A percentile compares a stretch with the other conserved stretches of the same genome.
These are phyloP conservation scores for Hylaeus anthracinus DNA, from an alignment of 1,140 invertebrate species.

Conservation along the genomic window DNA sequence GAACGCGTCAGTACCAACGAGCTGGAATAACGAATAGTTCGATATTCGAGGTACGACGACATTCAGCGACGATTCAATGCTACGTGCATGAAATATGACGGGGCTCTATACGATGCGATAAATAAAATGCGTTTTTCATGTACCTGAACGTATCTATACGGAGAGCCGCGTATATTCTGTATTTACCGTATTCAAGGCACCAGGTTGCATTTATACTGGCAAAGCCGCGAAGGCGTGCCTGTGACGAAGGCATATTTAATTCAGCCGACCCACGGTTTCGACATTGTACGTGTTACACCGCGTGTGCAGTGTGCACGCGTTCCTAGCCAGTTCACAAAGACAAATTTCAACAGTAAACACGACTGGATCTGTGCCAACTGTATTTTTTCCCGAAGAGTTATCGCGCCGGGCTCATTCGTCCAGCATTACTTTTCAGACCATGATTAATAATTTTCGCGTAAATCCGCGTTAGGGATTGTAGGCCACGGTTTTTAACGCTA, in stretches of 20 bases:
- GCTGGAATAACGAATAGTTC: slow-evolving; percentile 13
- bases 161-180: slow-evolving; percentile 18
- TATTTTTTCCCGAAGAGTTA: slow-evolving; percentile 62
- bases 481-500: slow-evolving; percentile 31
- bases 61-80: slow-evolving; percentile 28
- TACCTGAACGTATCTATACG: slow-evolving; percentile 8
- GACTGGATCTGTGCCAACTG: slow-evolving; percentile 65
- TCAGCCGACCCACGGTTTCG: slow-evolving; percentile 47
- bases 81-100: slow-evolving; percentile 32
- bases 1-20: not conserved
- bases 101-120: slow-evolving; percentile 21
- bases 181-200: slow-evolving; percentile 51
- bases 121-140: slow-evolving; percentile 45
- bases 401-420: slow-evolving; percentile 66
- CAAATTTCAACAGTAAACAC: slow-evolving; percentile 69
- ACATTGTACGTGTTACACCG: slow-evolving; percentile 59
- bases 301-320: slow-evolving; percentile 49
- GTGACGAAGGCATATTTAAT: slow-evolving; percentile 61
- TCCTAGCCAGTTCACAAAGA: slow-evolving; percentile 60
- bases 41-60: slow-evolving; percentile 10
- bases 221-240: slow-evolving; percentile 43
- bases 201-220: slow-evolving; percentile 48
- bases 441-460: slow-evolving; percentile 65
- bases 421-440: slow-evolving; percentile 61
- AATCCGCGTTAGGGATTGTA: slow-evolving; percentile 29